These are phyloP conservation scores for Nephrotoma appendiculata DNA, from an alignment of 2,888 invertebrate genomes.

Conservation along the genomic window DNA sequence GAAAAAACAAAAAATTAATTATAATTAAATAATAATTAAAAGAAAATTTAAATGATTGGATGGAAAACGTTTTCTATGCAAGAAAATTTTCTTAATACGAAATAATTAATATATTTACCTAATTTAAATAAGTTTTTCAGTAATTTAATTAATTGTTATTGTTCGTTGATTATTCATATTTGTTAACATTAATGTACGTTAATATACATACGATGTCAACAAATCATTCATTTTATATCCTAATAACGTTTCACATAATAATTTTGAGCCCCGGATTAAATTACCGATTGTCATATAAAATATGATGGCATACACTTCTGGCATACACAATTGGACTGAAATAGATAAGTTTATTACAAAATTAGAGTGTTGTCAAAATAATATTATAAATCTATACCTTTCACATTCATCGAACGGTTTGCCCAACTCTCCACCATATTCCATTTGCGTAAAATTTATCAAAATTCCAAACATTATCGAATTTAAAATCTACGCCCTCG, in stretches of 20 bases:
- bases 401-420: slow-evolving; percentile 34
- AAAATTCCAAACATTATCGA: not conserved
- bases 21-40: not conserved
- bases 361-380: not conserved
- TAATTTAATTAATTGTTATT: slow-evolving; percentile 54
- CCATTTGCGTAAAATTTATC: not conserved
- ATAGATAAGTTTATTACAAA: not conserved
- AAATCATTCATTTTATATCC: slow-evolving; percentile 99
- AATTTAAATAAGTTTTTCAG: slow-evolving; percentile 1
- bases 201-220: slow-evolving; percentile 83
- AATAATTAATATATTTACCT: not conserved
- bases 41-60: not conserved
- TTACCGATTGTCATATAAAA: slow-evolving; percentile 99
- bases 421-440: not conserved
- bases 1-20: not conserved
- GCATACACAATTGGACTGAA: not conserved
- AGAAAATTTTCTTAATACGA: not conserved
- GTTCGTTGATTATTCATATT: slow-evolving; percentile 90
- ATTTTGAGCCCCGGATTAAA: slow-evolving; percentile 90
- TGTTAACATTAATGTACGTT: slow-evolving; percentile 90
- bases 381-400: not conserved
- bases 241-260: slow-evolving; percentile 95
- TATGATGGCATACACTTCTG: slow-evolving; percentile 41
- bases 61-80: not conserved
- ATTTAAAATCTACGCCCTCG: not conserved